Percentiles rank a stretch among this genome's conserved stretches.
Evolutionary conservation across 2,113 vertebrate species (phyloP).

Genomic region (Colaptes auratus): DNA sequence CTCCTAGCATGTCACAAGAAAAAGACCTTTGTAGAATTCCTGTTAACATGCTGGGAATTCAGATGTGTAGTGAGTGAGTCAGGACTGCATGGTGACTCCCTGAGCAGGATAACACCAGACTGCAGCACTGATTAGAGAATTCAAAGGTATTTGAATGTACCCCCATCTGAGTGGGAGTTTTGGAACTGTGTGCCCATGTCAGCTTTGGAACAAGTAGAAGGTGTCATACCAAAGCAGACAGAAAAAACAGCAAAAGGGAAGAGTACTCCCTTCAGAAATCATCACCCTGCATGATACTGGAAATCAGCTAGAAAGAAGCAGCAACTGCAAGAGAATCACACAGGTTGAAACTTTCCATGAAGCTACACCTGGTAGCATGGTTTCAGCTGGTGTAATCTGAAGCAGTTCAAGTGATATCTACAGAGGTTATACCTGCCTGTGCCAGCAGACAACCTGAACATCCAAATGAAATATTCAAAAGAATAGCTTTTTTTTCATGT

Average conservation of each 20-base stretch:
- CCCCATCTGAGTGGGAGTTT: neutral
- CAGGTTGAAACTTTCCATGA: neutral
- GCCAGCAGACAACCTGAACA: neutral
- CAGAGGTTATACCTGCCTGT: neutral
- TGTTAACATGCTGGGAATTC: neutral
- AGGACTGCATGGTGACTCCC: neutral
- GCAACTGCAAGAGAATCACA: rapidly evolving
- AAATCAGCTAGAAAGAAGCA: neutral
- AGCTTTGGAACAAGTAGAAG: neutral
- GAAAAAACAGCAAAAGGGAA: neutral
- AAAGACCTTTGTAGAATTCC: neutral
- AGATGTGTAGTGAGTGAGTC: neutral
- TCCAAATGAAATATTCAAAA: neutral
- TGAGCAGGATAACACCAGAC: neutral
- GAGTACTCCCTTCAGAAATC: neutral
- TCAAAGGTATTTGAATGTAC: neutral
- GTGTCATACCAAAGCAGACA: neutral
- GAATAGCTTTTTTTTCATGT: neutral
- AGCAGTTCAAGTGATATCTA: neutral
- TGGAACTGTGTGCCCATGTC: neutral
- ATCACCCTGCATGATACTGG: neutral
- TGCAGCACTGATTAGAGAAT: neutral
- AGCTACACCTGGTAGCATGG: neutral
- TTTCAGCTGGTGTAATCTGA: neutral
- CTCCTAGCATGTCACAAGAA: neutral